phyloP scores from a whole-genome alignment of 1,140 invertebrate species.

The Nylanderia fulva region DNA sequence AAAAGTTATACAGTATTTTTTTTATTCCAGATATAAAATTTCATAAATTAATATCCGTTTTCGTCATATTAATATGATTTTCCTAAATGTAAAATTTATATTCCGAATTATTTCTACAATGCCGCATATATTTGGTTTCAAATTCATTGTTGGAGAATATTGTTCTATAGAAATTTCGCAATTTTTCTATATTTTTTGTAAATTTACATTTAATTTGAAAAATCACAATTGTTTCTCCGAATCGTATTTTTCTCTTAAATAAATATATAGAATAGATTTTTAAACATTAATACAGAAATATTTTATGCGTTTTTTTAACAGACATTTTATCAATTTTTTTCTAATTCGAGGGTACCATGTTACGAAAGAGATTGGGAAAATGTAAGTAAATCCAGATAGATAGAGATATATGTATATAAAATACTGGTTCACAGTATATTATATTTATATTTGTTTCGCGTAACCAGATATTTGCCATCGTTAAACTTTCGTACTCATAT shows the following conservation, averaged over 20 bases:
- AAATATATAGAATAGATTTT: slow-evolving; percentile 2
- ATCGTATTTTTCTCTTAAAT: not conserved
- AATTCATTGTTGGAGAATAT: not conserved
- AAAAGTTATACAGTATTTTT: not conserved
- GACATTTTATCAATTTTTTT: not conserved
- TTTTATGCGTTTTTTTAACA: slow-evolving; percentile 1
- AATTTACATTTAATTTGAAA: slow-evolving; percentile 36
- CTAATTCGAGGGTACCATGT: not conserved
- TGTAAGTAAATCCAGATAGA: slow-evolving; percentile 32
- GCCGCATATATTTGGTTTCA: not conserved
- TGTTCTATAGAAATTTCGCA: not conserved
- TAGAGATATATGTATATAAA: too few species aligned
- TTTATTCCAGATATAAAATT: slow-evolving; percentile 16
- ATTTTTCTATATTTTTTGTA: not conserved
- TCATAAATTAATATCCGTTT: slow-evolving; percentile 4
- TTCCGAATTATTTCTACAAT: not conserved
- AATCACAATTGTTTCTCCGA: not conserved
- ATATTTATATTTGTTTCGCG: slow-evolving; percentile 50
- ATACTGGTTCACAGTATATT: slow-evolving; percentile 23
- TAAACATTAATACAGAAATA: slow-evolving; percentile 5
- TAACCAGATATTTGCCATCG: slow-evolving; percentile 34
- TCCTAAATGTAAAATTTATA: not conserved
- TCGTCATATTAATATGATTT: not conserved
- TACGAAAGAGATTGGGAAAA: not conserved
- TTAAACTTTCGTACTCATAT: slow-evolving; percentile 41